phyloP scores from a whole-genome alignment of 2,888 invertebrate genomes.

The Creontiades dilutus region DNA sequence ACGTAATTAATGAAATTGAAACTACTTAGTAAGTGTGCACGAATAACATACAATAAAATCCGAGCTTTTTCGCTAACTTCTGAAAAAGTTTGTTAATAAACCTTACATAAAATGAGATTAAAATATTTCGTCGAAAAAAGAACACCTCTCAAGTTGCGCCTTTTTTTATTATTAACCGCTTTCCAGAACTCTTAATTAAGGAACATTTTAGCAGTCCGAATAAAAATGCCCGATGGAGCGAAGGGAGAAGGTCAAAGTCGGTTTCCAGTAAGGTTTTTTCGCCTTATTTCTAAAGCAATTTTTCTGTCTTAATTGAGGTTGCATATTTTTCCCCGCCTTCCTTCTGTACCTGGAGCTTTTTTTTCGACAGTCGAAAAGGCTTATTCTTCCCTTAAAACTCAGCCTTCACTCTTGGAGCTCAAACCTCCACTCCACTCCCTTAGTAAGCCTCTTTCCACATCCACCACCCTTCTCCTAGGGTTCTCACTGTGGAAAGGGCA shows the following conservation, averaged over 20 bases:
- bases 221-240: constrained; percentile 7
- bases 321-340: neutral
- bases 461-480: neutral
- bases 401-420: too few relatives aligned
- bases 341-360: neutral
- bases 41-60: neutral
- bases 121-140: neutral
- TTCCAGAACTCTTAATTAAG: constrained; percentile 5
- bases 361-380: neutral
- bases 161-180: neutral
- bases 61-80: neutral
- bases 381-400: too few relatives aligned
- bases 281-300: constrained; percentile 18
- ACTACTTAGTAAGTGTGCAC: too few relatives aligned
- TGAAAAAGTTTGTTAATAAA: neutral
- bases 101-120: too few relatives aligned
- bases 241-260: neutral
- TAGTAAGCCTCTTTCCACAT: too few relatives aligned
- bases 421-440: too few relatives aligned
- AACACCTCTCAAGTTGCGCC: neutral
- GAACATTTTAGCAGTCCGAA: neutral
- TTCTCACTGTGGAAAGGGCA: neutral
- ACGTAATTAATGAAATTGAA: too few relatives aligned
- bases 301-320: constrained; percentile 20
- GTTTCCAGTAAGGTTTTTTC: neutral